Base-by-base conservation (phyloP, 2,113 vertebrate genomes). In the Siniperca chuatsi region DNA sequence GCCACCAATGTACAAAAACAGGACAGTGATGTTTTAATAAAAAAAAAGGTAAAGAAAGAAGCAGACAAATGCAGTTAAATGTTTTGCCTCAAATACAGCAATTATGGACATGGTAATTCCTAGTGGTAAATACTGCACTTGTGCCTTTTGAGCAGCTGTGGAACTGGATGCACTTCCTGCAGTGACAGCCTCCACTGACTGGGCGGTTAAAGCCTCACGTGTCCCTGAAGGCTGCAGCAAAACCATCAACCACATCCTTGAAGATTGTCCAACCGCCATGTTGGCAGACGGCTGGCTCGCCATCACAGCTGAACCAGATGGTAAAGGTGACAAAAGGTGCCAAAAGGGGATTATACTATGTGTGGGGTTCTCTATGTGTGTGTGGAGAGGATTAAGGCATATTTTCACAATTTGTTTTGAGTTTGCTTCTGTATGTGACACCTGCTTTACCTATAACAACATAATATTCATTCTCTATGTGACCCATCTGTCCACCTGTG, bases 271-370 rank as follows among this genome's bases (percentile, higher is more conserved):
- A 90, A 1, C 16, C 64, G 18, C 84, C 75, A 48, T 46, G 79
- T 44, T 76, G 83, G 82, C 90, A 75, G 82, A 25, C 62, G 52
- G 75, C 90, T 84, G 83, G 78, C 80, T 82, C 72, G 3, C 74
- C 86, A 70, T 78, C 75, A 48, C 84, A 80, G 69, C 72, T 73
- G 15, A 67, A 78, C 82, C 89, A 91, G 85, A 89, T 86, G 86
- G 86, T 81, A 84, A 78, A 91, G 87, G 90, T 88, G 72, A 83
- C 57, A 44, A 68, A 61, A 67, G 62, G 57, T 37, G 75, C 85
- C 75, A 87, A 52, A 29, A 82, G 84, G 37, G 79, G 85, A 87
- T 85, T 90, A 82, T 66, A 40, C 52, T 7, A 2, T 70, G 76
- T 67, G 75, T 81, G 50, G 3, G 76, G 65, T 12, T 84, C 13